Percentiles rank a stretch among this genome's conserved stretches.
Conservation (phyloP, 2,113 vertebrate species). For the Rhizomys pruinosus region DNA sequence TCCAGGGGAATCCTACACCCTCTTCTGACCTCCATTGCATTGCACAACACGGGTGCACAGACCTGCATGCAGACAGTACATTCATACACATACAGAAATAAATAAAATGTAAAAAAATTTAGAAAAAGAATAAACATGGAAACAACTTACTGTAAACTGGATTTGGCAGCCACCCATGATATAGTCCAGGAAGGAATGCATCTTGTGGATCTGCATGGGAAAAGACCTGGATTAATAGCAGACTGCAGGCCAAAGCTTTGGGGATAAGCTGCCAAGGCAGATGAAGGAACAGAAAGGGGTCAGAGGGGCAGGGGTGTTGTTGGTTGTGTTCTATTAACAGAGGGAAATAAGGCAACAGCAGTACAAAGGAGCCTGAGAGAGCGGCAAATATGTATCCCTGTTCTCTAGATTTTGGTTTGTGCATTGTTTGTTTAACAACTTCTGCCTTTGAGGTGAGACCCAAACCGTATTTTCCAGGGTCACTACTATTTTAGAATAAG, state of each 20-base stretch:
- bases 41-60: too few species aligned
- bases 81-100: too few species aligned
- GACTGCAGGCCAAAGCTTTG: background rate
- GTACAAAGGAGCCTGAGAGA: background rate
- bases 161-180: conserved; percentile 99
- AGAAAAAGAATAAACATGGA: conserved; percentile 51
- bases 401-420: background rate
- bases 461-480: background rate
- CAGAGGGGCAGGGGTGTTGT: background rate
- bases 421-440: background rate
- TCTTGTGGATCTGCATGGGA: conserved; percentile 95
- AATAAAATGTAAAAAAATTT: too few species aligned
- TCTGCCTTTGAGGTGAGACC: background rate
- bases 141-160: conserved; percentile 96
- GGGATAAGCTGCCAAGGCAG: background rate
- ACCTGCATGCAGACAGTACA: too few species aligned
- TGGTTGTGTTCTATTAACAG: background rate
- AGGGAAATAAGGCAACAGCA: background rate
- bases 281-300: background rate
- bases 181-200: conserved; percentile 99
- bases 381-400: background rate
- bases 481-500: background rate
- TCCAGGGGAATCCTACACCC: too few species aligned
- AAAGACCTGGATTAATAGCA: conserved; percentile 57
- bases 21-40: too few species aligned